These are phyloP conservation scores for Nasonia giraulti DNA, from an alignment of 1,140 invertebrate genomes.

Conservation along the genomic window DNA sequence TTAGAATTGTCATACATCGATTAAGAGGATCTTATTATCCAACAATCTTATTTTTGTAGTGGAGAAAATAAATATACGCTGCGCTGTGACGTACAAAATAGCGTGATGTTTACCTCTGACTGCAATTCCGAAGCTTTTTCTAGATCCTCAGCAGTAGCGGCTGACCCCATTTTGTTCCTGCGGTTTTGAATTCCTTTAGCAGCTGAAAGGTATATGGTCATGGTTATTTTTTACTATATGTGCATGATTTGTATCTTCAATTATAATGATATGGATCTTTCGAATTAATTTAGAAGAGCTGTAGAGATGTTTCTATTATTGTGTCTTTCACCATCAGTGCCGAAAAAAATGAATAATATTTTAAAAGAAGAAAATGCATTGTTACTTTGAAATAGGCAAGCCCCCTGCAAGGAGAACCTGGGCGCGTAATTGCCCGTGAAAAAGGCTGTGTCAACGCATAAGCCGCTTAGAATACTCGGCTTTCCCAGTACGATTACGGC, in stretches of 20 bases:
- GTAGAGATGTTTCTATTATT: background rate
- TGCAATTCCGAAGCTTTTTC: slow-evolving; percentile 21
- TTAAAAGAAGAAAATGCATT: background rate
- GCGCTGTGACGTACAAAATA: background rate
- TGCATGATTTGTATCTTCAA: no score
- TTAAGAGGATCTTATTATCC: no score
- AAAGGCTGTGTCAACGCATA: slow-evolving; percentile 80
- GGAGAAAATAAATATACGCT: no score
- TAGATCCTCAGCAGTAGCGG: slow-evolving; percentile 19
- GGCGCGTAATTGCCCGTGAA: slow-evolving; percentile 82
- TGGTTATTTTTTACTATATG: no score
- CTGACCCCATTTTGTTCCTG: slow-evolving; percentile 42
- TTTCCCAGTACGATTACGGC: slow-evolving; percentile 78
- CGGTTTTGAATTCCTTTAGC: slow-evolving; percentile 35
- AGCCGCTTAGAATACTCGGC: slow-evolving; percentile 76
- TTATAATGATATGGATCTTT: background rate
- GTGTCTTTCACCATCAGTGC: no score
- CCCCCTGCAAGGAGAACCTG: slow-evolving; percentile 80
- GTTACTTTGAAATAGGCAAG: slow-evolving; percentile 50
- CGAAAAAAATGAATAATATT: no score
- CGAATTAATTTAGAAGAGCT: background rate
- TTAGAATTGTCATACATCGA: background rate
- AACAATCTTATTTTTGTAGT: no score
- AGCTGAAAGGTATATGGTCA: background rate
- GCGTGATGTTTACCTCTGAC: slow-evolving; percentile 15